Conservation (phyloP, 2,888 invertebrate genomes). For the Eucriotettix oculatus region DNA sequence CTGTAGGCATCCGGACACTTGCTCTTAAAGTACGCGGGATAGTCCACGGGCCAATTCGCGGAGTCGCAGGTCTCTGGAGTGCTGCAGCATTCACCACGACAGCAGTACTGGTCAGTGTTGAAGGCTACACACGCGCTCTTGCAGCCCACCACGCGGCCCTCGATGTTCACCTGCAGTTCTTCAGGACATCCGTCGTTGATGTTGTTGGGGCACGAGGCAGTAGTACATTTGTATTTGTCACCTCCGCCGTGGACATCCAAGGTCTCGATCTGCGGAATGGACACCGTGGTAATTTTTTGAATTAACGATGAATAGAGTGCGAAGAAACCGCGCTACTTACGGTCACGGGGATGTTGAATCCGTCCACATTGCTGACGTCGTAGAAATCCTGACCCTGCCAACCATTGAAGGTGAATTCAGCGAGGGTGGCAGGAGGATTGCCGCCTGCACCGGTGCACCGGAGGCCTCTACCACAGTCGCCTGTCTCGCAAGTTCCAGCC, state of each 20-base stretch:
- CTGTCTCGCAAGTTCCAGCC: conserved; percentile 23
- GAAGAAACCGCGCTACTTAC: conserved; percentile 15
- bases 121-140: conserved; percentile 30
- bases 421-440: conserved; percentile 25
- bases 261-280: neutral
- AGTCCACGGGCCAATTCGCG: conserved; percentile 22
- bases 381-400: conserved; percentile 27
- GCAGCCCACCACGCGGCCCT: conserved; percentile 24
- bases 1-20: conserved; percentile 34
- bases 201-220: conserved; percentile 21
- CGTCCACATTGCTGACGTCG: conserved; percentile 32
- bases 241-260: conserved; percentile 2
- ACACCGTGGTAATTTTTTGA: neutral
- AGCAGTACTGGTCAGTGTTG: conserved; percentile 30
- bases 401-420: conserved; percentile 27
- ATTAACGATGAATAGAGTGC: neutral
- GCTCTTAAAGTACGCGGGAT: conserved; percentile 27
- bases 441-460: conserved; percentile 28
- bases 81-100: conserved; percentile 21
- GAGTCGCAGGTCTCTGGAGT: conserved; percentile 27
- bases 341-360: conserved; percentile 25
- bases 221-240: conserved; percentile 23
- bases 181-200: conserved; percentile 24
- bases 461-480: conserved; percentile 25
- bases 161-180: conserved; percentile 16